Evolutionary conservation across 2,888 invertebrate genomes (phyloP), one percentile per base, ranked within the genome.

Genomic region (Argyra leucocephala): DNA sequence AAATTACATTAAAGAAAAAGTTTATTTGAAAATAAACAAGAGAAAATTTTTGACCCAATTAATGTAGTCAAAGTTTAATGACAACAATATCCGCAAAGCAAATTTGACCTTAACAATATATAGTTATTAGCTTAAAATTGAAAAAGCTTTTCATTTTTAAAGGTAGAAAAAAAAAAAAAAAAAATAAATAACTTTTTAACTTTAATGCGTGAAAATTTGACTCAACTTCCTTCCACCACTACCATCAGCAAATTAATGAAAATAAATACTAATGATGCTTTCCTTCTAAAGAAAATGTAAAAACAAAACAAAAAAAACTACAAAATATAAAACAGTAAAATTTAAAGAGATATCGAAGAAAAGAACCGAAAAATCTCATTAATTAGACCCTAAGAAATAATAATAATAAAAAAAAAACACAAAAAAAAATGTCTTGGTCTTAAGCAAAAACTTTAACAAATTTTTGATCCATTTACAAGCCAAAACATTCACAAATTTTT

Each of bases 391-490:
- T n/a, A 48, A 48, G 12, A 37, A 48, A 18, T 48, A 18, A 3
- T 18, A 48, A 18, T 48, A 31, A 31, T 31, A 31, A 10, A 5
- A 31, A 48, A 48, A 48, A 48, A 18, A 48, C 5, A 48, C 31
- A 48, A 48, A 48, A 48, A 48, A 48, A 48, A 48, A 48, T 18
- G 48, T 48, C 18, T 48, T 48, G 18, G 12, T 48, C n/a, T n/a
- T n/a, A n/a, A n/a, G n/a, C n/a, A n/a, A n/a, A n/a, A n/a, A 48
- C 48, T 48, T 48, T 48, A 48, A 48, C 48, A 48, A 48, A 48
- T 1, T 48, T 48, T 48, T 48, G 48, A 48, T 48, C 48, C 48
- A 5, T 48, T 48, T 48, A 48, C 15, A 48, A 48, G 48, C 48
- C n/a, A 48, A 31, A 48, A 48, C 48, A n/a, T 48, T 48, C 15